phyloP scores from a whole-genome alignment of 2,888 invertebrate genomes.

The Rhagophthalmus giganteus region DNA sequence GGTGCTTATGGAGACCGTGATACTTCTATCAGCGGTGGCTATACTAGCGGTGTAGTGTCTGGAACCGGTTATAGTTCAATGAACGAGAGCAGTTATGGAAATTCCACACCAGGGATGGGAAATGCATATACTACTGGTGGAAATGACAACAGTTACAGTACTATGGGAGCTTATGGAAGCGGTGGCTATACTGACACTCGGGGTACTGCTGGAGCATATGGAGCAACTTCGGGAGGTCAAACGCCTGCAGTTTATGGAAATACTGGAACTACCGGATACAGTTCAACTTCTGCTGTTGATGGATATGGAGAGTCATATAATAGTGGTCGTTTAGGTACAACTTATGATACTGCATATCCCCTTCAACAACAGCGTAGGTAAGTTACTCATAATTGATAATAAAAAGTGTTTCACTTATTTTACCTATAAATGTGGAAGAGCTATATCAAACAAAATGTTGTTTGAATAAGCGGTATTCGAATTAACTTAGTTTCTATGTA shows the following conservation, averaged over 20 bases:
- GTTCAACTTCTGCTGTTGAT: conserved; percentile 19
- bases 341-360: conserved; percentile 47
- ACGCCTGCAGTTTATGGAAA: conserved; percentile 11
- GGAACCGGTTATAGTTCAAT: conserved; percentile 25
- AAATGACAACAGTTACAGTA: conserved; percentile 3
- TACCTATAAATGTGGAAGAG: conserved; percentile 13
- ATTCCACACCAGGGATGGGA: conserved; percentile 4
- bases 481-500: no score
- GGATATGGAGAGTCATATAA: conserved; percentile 39
- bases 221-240: conserved; percentile 27
- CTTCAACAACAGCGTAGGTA: conserved; percentile 47
- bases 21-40: conserved; percentile 8
- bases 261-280: conserved; percentile 1
- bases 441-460: not conserved
- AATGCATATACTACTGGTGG: conserved; percentile 18
- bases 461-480: no score
- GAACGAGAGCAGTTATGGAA: conserved; percentile 19
- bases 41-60: conserved; percentile 11
- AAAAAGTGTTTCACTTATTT: not conserved
- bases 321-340: conserved; percentile 31
- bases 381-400: conserved; percentile 24
- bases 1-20: conserved; percentile 13
- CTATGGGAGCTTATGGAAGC: conserved; percentile 16
- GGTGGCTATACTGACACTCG: not conserved
- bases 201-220: conserved; percentile 17